Base-by-base conservation (phyloP, 2,113 vertebrate genomes). In the Clarias magur region DNA sequence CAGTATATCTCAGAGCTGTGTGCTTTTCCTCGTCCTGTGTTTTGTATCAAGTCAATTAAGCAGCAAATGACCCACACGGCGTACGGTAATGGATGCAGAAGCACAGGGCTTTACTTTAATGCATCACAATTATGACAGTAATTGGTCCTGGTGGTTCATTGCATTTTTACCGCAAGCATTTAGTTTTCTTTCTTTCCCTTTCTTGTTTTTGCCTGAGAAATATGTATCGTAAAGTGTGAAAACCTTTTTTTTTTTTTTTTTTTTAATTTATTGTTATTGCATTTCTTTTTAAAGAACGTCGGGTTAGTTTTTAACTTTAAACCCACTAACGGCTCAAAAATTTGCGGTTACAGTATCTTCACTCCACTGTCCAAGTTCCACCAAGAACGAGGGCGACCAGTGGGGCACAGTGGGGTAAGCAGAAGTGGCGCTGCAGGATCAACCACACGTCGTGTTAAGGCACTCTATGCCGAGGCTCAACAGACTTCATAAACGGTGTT, bases 1-100 rank as follows among this genome's bases (percentile, higher is more conserved):
- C 23, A 67, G 53, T 79, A 34, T 85, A 84, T 80, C 91, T 90
- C 85, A 73, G 15, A 63, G 93, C 92, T 90, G 67, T 93, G 90
- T 90, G 91, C 85, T 91, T 92, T 63, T 91, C 91, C 86, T 93
- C 86, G 83, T 92, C 91, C 93, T 92, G 89, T 85, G 48, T 89
- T 80, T 80, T n/a, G 19, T 91, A 90, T 91, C 63, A 90, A 94
- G 94, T 94, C 94, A 95, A 94, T 95, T 96, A 95, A 92, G 93
- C 93, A 95, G 91, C 92, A 95, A 95, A 96, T 94, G 94, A 94
- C 94, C 95, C 93, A 89, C 92, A 88, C 88, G 93, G 93, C 91
- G 86, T 90, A 90, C 89, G 91, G 91, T 93, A 92, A 93, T 93
- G 92, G 92, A 93, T 90, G 91, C 91, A 91, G 91, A 87, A 90